Percentiles rank a stretch among this genome's conserved stretches.
phyloP scores from a whole-genome alignment of 1,140 invertebrate species.

The Pteromalus puparum region DNA sequence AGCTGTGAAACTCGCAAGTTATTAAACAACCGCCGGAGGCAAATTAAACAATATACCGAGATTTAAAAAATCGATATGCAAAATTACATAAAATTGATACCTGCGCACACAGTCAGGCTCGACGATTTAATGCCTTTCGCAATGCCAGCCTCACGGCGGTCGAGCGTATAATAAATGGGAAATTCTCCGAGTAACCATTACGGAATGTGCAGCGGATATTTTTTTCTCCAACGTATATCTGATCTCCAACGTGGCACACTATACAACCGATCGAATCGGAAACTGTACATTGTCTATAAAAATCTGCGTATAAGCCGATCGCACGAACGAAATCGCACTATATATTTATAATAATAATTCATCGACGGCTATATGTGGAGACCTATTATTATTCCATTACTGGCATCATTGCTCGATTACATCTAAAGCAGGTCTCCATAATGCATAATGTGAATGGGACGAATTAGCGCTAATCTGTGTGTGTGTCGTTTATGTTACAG shows the following conservation, averaged over 20 bases:
- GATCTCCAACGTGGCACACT: background rate
- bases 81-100: conserved; percentile 40
- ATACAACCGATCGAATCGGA: background rate
- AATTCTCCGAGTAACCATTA: conserved; percentile 37
- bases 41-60: background rate
- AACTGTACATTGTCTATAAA: background rate
- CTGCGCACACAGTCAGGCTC: background rate
- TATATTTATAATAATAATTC: too few relatives aligned
- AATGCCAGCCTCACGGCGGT: background rate
- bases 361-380: too few relatives aligned
- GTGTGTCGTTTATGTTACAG: conserved; percentile 67
- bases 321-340: too few relatives aligned
- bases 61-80: conserved; percentile 15
- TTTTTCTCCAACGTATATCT: background rate
- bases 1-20: too few relatives aligned
- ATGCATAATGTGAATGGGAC: background rate
- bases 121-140: conserved; percentile 32
- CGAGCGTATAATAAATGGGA: conserved; percentile 40
- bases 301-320: background rate
- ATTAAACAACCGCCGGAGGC: background rate
- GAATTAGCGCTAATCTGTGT: background rate
- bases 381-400: background rate
- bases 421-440: too few relatives aligned
- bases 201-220: conserved; percentile 35
- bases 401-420: too few relatives aligned